These are phyloP conservation scores for Geotrypetes seraphini DNA, from an alignment of 2,797 vertebrate genomes.

Conservation along the genomic window DNA sequence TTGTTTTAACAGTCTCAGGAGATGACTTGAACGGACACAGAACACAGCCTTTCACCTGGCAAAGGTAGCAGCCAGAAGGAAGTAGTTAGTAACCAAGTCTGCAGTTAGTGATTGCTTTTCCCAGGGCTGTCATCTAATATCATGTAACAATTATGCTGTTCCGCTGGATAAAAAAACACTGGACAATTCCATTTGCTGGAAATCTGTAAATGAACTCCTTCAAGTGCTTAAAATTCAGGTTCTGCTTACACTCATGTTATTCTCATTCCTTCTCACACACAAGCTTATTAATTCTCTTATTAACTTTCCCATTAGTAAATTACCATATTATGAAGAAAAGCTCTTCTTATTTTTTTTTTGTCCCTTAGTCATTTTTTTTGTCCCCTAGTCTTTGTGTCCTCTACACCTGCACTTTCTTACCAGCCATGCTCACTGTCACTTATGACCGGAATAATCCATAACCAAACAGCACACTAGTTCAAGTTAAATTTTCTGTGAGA, in stretches of 20 bases:
- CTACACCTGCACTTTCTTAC: too few relatives aligned
- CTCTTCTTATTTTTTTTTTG: too few relatives aligned
- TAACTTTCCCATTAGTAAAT: slow-evolving; percentile 16
- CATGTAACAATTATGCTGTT: slow-evolving; percentile 37
- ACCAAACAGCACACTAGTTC: too few relatives aligned
- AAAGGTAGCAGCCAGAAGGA: slow-evolving; percentile 44
- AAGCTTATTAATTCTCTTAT: background rate
- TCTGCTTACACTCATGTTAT: background rate
- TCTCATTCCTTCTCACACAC: too few relatives aligned
- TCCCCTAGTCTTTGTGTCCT: too few relatives aligned
- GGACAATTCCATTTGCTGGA: slow-evolving; percentile 29
- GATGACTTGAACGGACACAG: slow-evolving; percentile 31
- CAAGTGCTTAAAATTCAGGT: slow-evolving; percentile 9
- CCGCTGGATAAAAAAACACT: slow-evolving; percentile 35
- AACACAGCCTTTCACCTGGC: slow-evolving; percentile 40
- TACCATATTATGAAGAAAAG: slow-evolving; percentile 1
- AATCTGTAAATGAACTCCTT: slow-evolving; percentile 28
- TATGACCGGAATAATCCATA: too few relatives aligned
- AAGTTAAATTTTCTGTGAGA: too few relatives aligned
- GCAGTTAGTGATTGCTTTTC: slow-evolving; percentile 27
- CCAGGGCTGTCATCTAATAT: slow-evolving; percentile 46
- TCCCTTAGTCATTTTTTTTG: too few relatives aligned
- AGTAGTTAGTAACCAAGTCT: slow-evolving; percentile 39
- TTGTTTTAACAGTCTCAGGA: slow-evolving; percentile 31
- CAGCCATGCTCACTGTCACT: too few relatives aligned